These are phyloP conservation scores for Gastrophysa polygoni DNA, from an alignment of 2,888 invertebrate genomes.

Conservation along the genomic window DNA sequence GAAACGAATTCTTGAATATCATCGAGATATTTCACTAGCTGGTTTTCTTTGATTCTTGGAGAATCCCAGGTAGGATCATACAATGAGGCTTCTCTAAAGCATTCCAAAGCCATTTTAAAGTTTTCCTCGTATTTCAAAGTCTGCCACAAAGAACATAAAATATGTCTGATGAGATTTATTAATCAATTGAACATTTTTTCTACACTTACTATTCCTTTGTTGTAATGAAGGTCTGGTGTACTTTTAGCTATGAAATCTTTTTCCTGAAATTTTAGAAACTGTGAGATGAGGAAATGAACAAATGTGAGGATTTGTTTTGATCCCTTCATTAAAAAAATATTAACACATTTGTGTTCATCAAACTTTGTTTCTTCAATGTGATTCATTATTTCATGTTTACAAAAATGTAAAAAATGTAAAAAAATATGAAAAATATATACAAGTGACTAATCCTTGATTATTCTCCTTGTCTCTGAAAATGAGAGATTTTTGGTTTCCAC, in stretches of 20 bases:
- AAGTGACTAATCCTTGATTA: too few relatives aligned
- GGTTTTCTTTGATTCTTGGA: slow-evolving; percentile 66
- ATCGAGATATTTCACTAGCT: slow-evolving; percentile 69
- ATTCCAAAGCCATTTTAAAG: slow-evolving; percentile 72
- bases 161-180: slow-evolving; percentile 11
- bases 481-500: too few relatives aligned
- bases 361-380: too few relatives aligned
- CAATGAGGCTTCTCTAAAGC: slow-evolving; percentile 69
- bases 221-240: slow-evolving; percentile 82
- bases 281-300: too few relatives aligned
- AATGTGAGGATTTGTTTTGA: too few relatives aligned
- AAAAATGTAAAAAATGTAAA: too few relatives aligned
- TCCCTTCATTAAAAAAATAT: too few relatives aligned
- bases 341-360: too few relatives aligned
- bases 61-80: slow-evolving; percentile 80
- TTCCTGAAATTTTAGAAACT: slow-evolving; percentile 61
- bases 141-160: slow-evolving; percentile 55
- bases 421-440: too few relatives aligned
- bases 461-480: too few relatives aligned
- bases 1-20: slow-evolving; percentile 68
- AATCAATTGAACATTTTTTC: not conserved
- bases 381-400: too few relatives aligned
- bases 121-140: slow-evolving; percentile 80
- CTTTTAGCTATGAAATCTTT: slow-evolving; percentile 72
- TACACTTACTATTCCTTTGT: slow-evolving; percentile 78